Evolutionary conservation across 2,888 invertebrate genomes (phyloP), one percentile per base, ranked within the genome.

Genomic region (Bembecia ichneumoniformis): DNA sequence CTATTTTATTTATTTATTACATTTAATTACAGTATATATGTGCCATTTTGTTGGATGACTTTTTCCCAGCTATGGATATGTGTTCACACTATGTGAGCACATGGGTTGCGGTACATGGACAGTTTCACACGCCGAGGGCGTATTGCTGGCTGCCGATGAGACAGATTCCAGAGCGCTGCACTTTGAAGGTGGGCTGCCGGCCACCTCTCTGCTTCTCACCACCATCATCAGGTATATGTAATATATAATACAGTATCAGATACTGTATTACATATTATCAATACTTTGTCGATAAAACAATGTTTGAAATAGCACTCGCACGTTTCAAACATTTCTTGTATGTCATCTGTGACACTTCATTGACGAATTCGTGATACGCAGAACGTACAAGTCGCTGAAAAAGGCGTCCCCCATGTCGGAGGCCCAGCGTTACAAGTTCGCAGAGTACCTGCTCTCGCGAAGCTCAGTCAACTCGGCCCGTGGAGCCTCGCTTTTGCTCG

Each of bases 91-190:
- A 48, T 95, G 96, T n/a, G 88, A 94, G 45, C 90, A 92, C 56
- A 83, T 97, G 58, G 90, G 91, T 1, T 89, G 89, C 57, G 90
- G 89, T 0, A 51, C 78, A 1, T 80, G 89, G 72, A 91, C 91
- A 51, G 89, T 91, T 44, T 91, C 94, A 52, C 91, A 95, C 49
- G 92, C 97, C 17, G 97, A 97, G 78, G 96, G 97, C 72, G 93
- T 95, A n/a, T 88, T 98, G 52, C 93, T 95, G 3, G 97, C 98
- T 68, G 98, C 98, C 1, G 98, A 99, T 81, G 98, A 98, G 89
- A 93, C 96, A 3, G 96, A 98, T 80, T 93, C 94, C 10, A 91
- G 91, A 64, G 92, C 94, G 63, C 84, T 96, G 54, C 95, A 98
- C 84, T 98, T 97, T 78, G 98, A 98, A 76, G 96, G 96, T 34